A percentile compares a stretch with the other conserved stretches of the same genome.
Evolutionary conservation across 2,888 invertebrate genomes (phyloP).

Genomic region (Sacculina carcini): DNA sequence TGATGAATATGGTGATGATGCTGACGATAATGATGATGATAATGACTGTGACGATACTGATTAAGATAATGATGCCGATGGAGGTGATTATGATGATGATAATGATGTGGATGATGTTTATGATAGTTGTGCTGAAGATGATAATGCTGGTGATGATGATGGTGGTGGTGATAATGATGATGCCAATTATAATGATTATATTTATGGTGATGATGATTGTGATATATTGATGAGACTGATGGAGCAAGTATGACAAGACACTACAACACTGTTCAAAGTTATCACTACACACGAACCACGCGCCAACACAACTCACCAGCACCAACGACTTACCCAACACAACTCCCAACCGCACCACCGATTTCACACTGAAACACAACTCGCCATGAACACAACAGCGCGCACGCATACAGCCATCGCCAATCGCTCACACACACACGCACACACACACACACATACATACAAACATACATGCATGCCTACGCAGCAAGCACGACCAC

Average conservation of each 20-base stretch:
- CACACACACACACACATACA: not conserved
- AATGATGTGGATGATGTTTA: not conserved
- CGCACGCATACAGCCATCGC: not conserved
- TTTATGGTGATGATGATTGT: too few relatives aligned
- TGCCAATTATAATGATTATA: not conserved
- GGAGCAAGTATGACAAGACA: too few relatives aligned
- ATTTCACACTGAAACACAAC: too few relatives aligned
- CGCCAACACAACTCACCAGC: too few relatives aligned
- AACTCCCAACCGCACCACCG: too few relatives aligned
- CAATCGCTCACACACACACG: too few relatives aligned
- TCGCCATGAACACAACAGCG: too few relatives aligned
- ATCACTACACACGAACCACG: too few relatives aligned
- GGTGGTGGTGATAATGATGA: not conserved
- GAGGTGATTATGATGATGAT: not conserved
- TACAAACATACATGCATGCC: not conserved
- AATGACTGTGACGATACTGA: not conserved
- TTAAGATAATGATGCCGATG: not conserved
- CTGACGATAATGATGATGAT: not conserved
- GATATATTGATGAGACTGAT: too few relatives aligned
- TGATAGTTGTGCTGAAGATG: not conserved
- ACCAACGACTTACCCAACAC: too few relatives aligned
- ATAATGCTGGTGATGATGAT: constrained; percentile 2
- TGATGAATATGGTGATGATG: not conserved
- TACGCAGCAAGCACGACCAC: too few relatives aligned
- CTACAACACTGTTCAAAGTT: too few relatives aligned